A percentile compares a stretch with the other conserved stretches of the same genome.
These are phyloP conservation scores for Xestoiulus laeticollis DNA, from an alignment of 2,888 invertebrate species.

Conservation along the genomic window DNA sequence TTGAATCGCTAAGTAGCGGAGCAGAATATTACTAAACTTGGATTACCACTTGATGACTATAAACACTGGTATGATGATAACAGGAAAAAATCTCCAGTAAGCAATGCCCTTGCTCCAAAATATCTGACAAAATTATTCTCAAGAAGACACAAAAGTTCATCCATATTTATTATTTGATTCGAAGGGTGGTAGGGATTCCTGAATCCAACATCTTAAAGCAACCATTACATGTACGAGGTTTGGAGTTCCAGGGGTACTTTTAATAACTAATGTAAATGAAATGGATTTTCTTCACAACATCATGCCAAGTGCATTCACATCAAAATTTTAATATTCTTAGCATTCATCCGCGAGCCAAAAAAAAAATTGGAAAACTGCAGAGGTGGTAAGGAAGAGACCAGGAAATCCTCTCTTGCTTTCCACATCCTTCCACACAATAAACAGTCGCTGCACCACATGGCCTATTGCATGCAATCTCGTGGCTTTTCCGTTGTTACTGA, in stretches of 20 bases:
- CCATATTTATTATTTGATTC: too few species aligned
- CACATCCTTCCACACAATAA: constrained; percentile 41
- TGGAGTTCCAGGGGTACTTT: not conserved
- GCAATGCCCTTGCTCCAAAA: too few species aligned
- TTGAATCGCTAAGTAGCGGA: too few species aligned
- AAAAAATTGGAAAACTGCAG: not conserved
- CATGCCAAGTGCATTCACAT: not conserved
- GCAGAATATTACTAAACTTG: too few species aligned
- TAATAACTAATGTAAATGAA: not conserved
- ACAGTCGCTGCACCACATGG: not conserved
- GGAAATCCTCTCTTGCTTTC: constrained; percentile 27
- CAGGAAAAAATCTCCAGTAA: too few species aligned
- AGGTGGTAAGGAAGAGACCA: not conserved
- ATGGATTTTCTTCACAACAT: not conserved
- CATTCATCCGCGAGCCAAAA: not conserved
- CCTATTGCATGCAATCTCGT: constrained; percentile 28
- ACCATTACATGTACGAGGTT: not conserved
- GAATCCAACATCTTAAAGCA: not conserved
- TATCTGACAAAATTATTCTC: too few species aligned
- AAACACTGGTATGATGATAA: too few species aligned
- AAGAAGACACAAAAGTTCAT: too few species aligned
- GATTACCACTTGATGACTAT: too few species aligned
- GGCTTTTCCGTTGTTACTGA: not conserved
- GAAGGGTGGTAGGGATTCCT: not conserved
- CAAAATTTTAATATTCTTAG: not conserved